Percentiles rank a stretch among this genome's conserved stretches.
Conservation (phyloP, 2,113 vertebrate species). For the Erythrolamprus reginae region DNA sequence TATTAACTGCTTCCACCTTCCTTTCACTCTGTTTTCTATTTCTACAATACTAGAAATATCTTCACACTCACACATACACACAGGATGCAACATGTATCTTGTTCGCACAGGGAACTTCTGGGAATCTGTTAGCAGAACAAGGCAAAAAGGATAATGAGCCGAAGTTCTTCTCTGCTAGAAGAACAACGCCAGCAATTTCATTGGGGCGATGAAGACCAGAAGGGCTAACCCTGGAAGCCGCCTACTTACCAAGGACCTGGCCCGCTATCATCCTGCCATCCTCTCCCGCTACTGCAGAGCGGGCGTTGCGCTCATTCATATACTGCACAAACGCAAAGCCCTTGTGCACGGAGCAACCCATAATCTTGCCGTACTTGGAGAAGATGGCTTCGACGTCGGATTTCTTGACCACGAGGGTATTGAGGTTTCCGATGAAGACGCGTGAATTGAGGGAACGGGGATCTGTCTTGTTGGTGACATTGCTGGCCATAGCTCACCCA, state of each 20-base stretch:
- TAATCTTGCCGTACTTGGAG: constrained; percentile 86
- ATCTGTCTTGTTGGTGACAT: constrained; percentile 89
- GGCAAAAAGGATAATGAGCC: not conserved
- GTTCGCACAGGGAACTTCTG: not conserved
- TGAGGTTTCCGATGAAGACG: constrained; percentile 90
- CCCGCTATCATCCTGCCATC: constrained; percentile 87
- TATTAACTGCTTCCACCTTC: not conserved
- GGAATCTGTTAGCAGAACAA: not conserved
- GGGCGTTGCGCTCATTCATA: constrained; percentile 81
- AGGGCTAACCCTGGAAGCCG: not conserved
- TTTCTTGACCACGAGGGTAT: constrained; percentile 88
- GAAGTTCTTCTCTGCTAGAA: not conserved
- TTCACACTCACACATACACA: not conserved
- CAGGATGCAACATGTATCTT: not conserved
- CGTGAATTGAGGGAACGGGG: constrained; percentile 85
- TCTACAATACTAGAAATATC: not conserved
- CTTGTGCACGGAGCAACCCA: constrained; percentile 89
- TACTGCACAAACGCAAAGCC: constrained; percentile 89
- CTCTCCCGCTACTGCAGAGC: constrained; percentile 77
- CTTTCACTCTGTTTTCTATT: not conserved
- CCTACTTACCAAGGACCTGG: constrained; percentile 81
- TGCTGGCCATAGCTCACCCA: constrained; percentile 75
- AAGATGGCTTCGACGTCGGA: constrained; percentile 87
- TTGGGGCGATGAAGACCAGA: not conserved
- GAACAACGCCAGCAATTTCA: not conserved